A percentile compares a stretch with the other conserved stretches of the same genome.
Evolutionary conservation across 2,113 vertebrate genomes (phyloP).

Genomic region (Neomonachus schauinslandi): DNA sequence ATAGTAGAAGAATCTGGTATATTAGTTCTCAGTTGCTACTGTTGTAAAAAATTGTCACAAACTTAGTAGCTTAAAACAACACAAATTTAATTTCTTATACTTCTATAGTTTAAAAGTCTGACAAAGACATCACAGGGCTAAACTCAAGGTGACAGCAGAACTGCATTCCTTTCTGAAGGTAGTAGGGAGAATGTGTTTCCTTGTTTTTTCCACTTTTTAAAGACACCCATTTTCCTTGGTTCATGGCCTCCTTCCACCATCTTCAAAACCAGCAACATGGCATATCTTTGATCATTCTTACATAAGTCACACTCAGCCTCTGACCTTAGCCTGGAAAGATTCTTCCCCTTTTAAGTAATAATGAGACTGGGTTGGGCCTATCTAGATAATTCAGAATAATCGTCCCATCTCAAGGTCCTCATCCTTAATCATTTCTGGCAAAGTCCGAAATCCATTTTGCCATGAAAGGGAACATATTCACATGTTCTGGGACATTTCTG

Average conservation of each 20-base stretch:
- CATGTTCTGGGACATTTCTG: background rate
- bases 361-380: background rate
- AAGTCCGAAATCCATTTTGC: background rate
- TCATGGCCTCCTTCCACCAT: background rate
- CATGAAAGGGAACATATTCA: background rate
- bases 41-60: background rate
- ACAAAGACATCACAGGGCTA: background rate
- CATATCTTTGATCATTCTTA: background rate
- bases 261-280: background rate
- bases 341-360: background rate
- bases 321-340: background rate
- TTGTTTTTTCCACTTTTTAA: background rate
- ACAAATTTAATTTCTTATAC: background rate
- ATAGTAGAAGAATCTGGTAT: background rate
- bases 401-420: background rate
- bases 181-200: background rate
- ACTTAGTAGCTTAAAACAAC: background rate
- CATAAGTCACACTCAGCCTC: background rate
- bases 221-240: background rate
- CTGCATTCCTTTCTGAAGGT: background rate
- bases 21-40: background rate
- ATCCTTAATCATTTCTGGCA: background rate
- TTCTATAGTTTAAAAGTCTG: background rate
- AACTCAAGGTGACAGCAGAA: background rate
- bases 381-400: background rate